Base-by-base conservation (phyloP, 1,140 invertebrate species). In the Zaprionus ghesquierei region DNA sequence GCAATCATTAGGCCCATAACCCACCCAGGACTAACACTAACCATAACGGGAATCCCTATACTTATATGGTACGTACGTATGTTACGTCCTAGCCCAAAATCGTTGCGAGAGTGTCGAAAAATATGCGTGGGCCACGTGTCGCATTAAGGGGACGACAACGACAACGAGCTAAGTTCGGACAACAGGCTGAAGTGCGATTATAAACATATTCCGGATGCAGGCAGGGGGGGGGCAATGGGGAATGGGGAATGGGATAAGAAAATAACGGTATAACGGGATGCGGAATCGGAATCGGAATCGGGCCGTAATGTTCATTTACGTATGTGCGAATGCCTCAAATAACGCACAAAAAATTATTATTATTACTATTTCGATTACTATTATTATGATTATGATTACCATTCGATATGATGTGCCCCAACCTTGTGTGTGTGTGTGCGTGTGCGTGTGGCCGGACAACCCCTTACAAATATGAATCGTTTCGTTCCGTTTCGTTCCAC, bases 311-410 rank as follows among this genome's bases (percentile, higher is more conserved):
- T 65, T 60, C 84, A 77, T 87, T 77, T 79, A 84, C 84, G 77
- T 89, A 87, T 89, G 84, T 89, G 84, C 69, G 77, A 82, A 82
- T 89, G 79, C 73, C 54, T 75, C 78, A 63, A 69, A 65, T 66
- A 81, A 87, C 64, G 77, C 59, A 70, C 70, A 77, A 86, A 86
- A 86, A 77, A 89, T 89, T 74, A 89, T 89, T 89, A 81, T 81
- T 69, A 89, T 87, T 87, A 77, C 75, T 64, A 76, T 77, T 74
- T 64, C 75, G 65, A 81, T 86, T 78, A 86, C 78, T 75, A 69
- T 89, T 82, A 87, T 87, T 87, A 81, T 89, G 84, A 87, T 89
- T 89, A 89, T 89, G 82, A 87, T 87, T 87, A 89, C 84, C 72
- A 82, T 87, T 86, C 79, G 82, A 87, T 86, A 70, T 85, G 68